These are phyloP conservation scores for Caenorhabditis sp. DNA, from an alignment of 2,888 invertebrate species.

Conservation along the genomic window DNA sequence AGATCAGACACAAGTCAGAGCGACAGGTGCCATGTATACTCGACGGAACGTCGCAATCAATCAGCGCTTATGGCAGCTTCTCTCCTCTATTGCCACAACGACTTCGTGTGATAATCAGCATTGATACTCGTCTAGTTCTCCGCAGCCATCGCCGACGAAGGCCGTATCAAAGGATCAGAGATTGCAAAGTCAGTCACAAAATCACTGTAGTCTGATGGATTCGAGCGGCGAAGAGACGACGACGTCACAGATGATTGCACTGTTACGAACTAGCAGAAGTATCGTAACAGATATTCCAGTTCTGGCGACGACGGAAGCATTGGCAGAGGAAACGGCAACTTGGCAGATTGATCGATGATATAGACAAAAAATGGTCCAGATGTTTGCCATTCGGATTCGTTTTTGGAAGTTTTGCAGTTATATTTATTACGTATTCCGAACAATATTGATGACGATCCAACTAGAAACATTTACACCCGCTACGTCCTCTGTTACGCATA, in stretches of 20 bases:
- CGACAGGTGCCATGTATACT: neutral
- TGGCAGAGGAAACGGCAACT: constrained; percentile 5
- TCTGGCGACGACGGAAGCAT: neutral
- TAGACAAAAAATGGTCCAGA: neutral
- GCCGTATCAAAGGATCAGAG: constrained; percentile 4
- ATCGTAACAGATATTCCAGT: constrained; percentile 8
- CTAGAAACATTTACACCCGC: neutral
- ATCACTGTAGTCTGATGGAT: neutral
- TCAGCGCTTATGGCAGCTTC: constrained; percentile 18
- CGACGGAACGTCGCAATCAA: constrained; percentile 45
- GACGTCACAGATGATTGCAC: constrained; percentile 10
- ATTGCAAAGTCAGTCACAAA: constrained; percentile 4
- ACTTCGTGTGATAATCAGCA: neutral
- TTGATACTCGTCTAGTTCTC: constrained; percentile 3
- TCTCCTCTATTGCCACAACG: neutral
- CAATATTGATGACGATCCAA: too few species aligned
- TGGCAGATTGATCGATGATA: constrained; percentile 22
- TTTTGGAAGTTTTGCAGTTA: too few species aligned
- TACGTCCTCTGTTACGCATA: neutral
- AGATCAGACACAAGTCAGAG: constrained; percentile 46
- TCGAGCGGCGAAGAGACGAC: neutral
- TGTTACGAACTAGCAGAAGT: constrained; percentile 16
- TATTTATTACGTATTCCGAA: too few species aligned
- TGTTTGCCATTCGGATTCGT: neutral
- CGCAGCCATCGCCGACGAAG: neutral